Base-by-base conservation (phyloP, 64 coral and sea anemone genomes). In the Pocillopora verrucosa region DNA sequence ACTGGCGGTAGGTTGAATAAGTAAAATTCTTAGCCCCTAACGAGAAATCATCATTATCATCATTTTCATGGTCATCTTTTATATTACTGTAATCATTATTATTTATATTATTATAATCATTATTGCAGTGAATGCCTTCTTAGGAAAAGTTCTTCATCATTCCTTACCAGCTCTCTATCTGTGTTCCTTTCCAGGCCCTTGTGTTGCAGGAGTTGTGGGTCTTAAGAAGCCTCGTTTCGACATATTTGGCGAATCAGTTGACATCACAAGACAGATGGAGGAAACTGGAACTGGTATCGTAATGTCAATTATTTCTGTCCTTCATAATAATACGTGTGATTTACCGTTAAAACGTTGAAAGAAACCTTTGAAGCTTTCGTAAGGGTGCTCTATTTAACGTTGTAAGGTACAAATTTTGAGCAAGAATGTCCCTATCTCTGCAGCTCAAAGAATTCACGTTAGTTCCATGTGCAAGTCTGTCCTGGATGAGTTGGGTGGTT, bases 161-260 rank as follows among this genome's bases (percentile, higher is more conserved):
- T 20, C 0, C 67, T 7, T 24, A 20, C n/a, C n/a, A 63, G 61
- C 16, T 63, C 11, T n/a, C 9, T 70, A 9, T 11, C n/a, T 24
- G 2, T 83, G 14, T 61, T 60, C 63, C 58, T 83, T 34, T 19
- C 34, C 15, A 91, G 89, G 89, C 17, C 79, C 89, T 17, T 91
- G 89, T 76, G 89, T 91, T 26, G 89, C 89, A 72, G 89, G 89
- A 22, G 68, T 91, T 15, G 89, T 91, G 10, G 89, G 89, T 0
- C 60, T 91, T 0, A 91, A 91, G 20, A 91, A 76, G 58, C 89
- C 89, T 5, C 89, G 89, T 1, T 91, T 75, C 34, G 89, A 91
- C 26, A 91, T 91, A 36, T 91, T 91, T 74, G 89, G 89, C 11
- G 79, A 84, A 60, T 84, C 64, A 22, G 89, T 91, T 14, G 75